Evolutionary conservation across 2,113 vertebrate species (phyloP).

Genomic region (Gallinago paraguaiae): DNA sequence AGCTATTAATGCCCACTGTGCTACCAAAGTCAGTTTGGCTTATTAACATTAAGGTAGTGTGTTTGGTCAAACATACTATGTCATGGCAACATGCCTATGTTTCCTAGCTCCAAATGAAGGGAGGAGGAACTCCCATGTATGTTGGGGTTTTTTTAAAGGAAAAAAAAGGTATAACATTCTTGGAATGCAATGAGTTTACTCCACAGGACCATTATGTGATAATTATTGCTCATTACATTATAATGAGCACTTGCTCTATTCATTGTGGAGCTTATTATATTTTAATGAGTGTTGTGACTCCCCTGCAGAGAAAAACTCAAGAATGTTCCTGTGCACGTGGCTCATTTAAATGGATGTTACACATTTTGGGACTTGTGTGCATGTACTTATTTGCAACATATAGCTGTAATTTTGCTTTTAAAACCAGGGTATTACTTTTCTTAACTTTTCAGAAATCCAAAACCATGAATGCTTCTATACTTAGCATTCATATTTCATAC

Average conservation of each 20-base stretch:
- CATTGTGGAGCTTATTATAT: constrained; percentile 39
- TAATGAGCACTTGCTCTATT: constrained; percentile 45
- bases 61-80: neutral
- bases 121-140: neutral
- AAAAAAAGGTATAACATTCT: neutral
- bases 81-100: neutral
- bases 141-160: neutral
- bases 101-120: neutral
- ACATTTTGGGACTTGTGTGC: neutral
- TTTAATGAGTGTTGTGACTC: constrained; percentile 51
- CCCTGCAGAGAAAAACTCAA: constrained; percentile 3
- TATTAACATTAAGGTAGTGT: neutral
- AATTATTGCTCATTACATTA: constrained; percentile 50
- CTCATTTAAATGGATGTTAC: neutral
- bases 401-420: neutral
- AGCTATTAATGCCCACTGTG: neutral
- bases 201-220: neutral
- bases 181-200: neutral
- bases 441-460: neutral
- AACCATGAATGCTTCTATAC: neutral
- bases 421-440: neutral
- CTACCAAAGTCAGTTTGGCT: neutral
- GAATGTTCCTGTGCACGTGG: neutral
- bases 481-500: neutral
- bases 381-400: neutral